These are phyloP conservation scores for Eulemur macaco DNA, from an alignment of 2,113 vertebrate genomes.

Conservation along the genomic window DNA sequence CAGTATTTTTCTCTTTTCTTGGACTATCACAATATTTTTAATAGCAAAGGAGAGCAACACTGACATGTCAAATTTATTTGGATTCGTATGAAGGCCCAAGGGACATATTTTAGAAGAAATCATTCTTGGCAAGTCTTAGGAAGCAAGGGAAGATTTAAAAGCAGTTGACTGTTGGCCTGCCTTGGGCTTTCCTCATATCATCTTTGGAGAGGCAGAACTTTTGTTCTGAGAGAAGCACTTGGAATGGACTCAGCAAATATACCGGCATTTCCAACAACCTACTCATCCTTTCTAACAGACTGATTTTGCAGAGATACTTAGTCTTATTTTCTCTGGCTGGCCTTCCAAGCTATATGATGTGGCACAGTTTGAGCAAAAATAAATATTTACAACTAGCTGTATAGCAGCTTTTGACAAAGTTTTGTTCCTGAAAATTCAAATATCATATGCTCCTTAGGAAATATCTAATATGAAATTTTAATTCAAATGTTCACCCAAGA, in stretches of 20 bases:
- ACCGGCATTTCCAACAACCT: neutral
- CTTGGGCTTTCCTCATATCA: neutral
- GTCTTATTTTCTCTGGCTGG: neutral
- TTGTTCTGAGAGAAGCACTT: neutral
- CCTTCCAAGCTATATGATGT: neutral
- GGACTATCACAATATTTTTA: neutral
- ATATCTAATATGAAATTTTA: conserved; percentile 46
- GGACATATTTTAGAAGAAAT: neutral
- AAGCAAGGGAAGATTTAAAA: neutral
- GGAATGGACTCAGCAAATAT: neutral
- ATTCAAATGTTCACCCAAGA: conserved; percentile 7
- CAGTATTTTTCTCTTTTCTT: neutral
- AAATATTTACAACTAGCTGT: conserved; percentile 4
- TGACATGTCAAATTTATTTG: neutral
- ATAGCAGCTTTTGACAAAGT: neutral
- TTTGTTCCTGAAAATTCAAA: conserved; percentile 43
- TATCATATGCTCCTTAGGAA: conserved; percentile 30
- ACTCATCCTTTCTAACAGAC: neutral
- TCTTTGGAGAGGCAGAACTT: neutral
- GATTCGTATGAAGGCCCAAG: neutral
- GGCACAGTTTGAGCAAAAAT: neutral
- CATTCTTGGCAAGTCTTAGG: neutral
- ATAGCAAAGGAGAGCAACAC: neutral
- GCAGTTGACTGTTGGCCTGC: neutral
- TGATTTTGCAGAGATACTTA: neutral